Evolutionary conservation across 2,113 vertebrate species (phyloP).

Genomic region (Nannobrachium achirus): DNA sequence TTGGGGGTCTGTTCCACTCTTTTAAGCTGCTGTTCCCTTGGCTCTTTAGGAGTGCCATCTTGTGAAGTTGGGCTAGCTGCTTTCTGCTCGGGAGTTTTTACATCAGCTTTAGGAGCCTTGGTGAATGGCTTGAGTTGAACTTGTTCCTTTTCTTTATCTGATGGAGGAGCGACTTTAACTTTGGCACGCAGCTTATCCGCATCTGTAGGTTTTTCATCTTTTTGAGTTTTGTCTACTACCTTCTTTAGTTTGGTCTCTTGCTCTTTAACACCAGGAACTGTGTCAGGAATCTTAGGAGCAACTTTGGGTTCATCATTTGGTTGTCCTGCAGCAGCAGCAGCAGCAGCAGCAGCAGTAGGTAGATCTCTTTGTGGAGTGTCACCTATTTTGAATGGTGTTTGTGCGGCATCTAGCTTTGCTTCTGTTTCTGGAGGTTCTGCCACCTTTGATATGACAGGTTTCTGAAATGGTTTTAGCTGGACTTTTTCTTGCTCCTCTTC

Average conservation of each 20-base stretch:
- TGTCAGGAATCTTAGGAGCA: background rate
- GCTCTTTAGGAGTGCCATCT: conserved; percentile 26
- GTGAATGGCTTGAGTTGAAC: conserved; percentile 52
- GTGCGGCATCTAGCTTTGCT: conserved; percentile 29
- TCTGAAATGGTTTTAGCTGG: conserved; percentile 65
- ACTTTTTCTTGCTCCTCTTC: conserved; percentile 58
- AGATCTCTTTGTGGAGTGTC: conserved; percentile 40
- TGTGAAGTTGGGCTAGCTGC: background rate
- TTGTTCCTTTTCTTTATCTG: conserved; percentile 46
- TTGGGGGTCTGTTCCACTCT: conserved; percentile 22
- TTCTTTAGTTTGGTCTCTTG: conserved; percentile 9
- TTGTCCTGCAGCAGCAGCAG: conserved; percentile 7
- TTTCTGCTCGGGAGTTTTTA: conserved; percentile 28
- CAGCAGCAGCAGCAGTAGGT: background rate
- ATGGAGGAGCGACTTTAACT: conserved; percentile 28
- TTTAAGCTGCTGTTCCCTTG: conserved; percentile 11
- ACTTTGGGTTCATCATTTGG: conserved; percentile 17
- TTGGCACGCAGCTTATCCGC: conserved; percentile 27
- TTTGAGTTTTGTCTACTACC: conserved; percentile 27
- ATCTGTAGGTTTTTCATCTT: conserved; percentile 36
- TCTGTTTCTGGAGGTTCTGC: conserved; percentile 31
- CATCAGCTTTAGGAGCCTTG: conserved; percentile 36
- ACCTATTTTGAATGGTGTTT: conserved; percentile 6
- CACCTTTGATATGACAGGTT: conserved; percentile 42
- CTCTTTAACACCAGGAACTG: background rate